phyloP scores from a whole-genome alignment of 1,140 invertebrate species.

The Olivierus martensii region DNA sequence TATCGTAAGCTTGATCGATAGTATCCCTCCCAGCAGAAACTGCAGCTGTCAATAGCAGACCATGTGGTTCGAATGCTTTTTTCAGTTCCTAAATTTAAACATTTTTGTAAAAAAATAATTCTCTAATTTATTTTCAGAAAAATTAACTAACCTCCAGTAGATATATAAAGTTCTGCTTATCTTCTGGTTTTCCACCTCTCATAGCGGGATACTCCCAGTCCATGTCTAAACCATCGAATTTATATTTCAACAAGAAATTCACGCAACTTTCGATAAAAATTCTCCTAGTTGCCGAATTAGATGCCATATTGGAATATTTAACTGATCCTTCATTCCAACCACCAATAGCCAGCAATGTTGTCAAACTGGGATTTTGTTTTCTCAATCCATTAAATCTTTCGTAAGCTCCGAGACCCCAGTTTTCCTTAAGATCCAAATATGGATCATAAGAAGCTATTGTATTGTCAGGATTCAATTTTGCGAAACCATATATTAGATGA shows the following conservation, averaged over 20 bases:
- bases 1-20: conserved; percentile 46
- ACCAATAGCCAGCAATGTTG: conserved; percentile 62
- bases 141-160: conserved; percentile 39
- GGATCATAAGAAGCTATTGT: conserved; percentile 53
- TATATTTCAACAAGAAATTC: conserved; percentile 37
- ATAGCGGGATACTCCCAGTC: conserved; percentile 42
- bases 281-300: conserved; percentile 44
- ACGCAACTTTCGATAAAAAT: conserved; percentile 60
- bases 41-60: conserved; percentile 45
- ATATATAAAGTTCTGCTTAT: conserved; percentile 34
- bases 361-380: conserved; percentile 51
- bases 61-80: conserved; percentile 37
- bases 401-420: conserved; percentile 42
- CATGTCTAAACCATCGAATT: conserved; percentile 47
- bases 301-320: conserved; percentile 47
- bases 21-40: conserved; percentile 50
- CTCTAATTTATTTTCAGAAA: too few species aligned
- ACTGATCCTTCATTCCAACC: conserved; percentile 60
- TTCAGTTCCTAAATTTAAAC: conserved; percentile 34
- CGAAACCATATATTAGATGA: conserved; percentile 76
- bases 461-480: conserved; percentile 47
- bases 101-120: too few species aligned
- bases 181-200: conserved; percentile 30
- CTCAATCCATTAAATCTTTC: conserved; percentile 50
- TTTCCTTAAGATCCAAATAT: conserved; percentile 52